phyloP scores from a whole-genome alignment of 1,140 invertebrate species.

The Lamellibrachia luymesi region DNA sequence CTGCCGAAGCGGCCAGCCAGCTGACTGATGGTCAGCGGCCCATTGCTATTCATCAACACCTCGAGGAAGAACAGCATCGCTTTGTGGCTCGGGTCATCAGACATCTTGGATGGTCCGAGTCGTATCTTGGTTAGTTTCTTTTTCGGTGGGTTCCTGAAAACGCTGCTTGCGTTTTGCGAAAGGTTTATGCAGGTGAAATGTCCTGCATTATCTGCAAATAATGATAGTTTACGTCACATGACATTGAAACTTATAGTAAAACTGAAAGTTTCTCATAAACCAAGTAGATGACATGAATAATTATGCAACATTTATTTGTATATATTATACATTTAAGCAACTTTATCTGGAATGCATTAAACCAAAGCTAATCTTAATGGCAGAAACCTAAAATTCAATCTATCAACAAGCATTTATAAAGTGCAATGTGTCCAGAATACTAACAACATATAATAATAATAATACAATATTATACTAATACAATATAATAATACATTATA shows the following conservation, averaged over 20 bases:
- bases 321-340: background rate
- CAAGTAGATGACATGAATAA: background rate
- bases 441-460: too few relatives aligned
- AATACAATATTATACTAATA: too few relatives aligned
- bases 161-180: conserved; percentile 1
- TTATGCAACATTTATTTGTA: background rate
- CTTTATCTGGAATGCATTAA: too few relatives aligned
- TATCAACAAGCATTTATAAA: too few relatives aligned
- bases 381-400: too few relatives aligned
- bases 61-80: conserved; percentile 59
- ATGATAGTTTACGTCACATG: background rate
- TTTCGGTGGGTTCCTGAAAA: background rate
- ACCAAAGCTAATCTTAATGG: too few relatives aligned
- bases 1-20: conserved; percentile 57
- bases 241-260: too few relatives aligned
- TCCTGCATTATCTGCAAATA: background rate
- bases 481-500: too few relatives aligned
- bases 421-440: too few relatives aligned
- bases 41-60: conserved; percentile 56
- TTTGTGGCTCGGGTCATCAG: conserved; percentile 55
- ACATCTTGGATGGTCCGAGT: background rate
- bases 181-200: background rate
- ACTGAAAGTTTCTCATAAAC: too few relatives aligned
- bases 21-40: conserved; percentile 53
- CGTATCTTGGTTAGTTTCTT: background rate